phyloP scores from a whole-genome alignment of 1,140 invertebrate species.

The Drosophila arawakana region DNA sequence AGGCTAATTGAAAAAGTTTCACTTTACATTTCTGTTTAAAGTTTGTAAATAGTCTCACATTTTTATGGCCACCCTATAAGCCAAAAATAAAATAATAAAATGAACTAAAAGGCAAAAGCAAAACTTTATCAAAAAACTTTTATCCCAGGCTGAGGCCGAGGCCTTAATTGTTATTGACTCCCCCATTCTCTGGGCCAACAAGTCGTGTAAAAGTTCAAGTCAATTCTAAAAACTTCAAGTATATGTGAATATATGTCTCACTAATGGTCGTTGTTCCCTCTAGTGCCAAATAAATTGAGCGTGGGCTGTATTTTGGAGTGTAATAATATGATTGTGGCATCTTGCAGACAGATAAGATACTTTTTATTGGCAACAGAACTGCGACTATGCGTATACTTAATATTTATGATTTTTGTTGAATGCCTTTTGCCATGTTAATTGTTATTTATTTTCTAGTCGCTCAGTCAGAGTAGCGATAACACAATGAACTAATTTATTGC shows the following conservation, averaged over 20 bases:
- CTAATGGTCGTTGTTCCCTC: slow-evolving; percentile 46
- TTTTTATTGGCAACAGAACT: slow-evolving; percentile 15
- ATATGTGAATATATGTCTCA: slow-evolving; percentile 16
- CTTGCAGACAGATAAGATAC: slow-evolving; percentile 7
- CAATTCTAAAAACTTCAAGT: slow-evolving; percentile 31
- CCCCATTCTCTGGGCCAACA: slow-evolving; percentile 30
- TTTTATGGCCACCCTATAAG: slow-evolving; percentile 36
- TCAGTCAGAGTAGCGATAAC: too few species aligned
- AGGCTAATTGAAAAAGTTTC: slow-evolving; percentile 80
- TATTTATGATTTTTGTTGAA: neutral
- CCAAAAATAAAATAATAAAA: neutral
- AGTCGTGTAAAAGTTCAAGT: slow-evolving; percentile 13
- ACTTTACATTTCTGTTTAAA: slow-evolving; percentile 55
- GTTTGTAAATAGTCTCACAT: slow-evolving; percentile 57
- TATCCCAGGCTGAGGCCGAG: slow-evolving; percentile 26
- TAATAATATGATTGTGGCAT: slow-evolving; percentile 24
- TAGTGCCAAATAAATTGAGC: neutral
- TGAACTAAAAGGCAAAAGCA: neutral
- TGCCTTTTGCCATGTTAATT: neutral
- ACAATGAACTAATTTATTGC: too few species aligned
- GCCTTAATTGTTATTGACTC: slow-evolving; percentile 79
- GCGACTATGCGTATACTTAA: slow-evolving; percentile 3
- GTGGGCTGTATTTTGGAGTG: slow-evolving; percentile 1
- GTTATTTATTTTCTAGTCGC: too few species aligned
- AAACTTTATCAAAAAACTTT: slow-evolving; percentile 58